phyloP scores from a whole-genome alignment of 2,888 invertebrate species.

The Watsonalla cultraria region DNA sequence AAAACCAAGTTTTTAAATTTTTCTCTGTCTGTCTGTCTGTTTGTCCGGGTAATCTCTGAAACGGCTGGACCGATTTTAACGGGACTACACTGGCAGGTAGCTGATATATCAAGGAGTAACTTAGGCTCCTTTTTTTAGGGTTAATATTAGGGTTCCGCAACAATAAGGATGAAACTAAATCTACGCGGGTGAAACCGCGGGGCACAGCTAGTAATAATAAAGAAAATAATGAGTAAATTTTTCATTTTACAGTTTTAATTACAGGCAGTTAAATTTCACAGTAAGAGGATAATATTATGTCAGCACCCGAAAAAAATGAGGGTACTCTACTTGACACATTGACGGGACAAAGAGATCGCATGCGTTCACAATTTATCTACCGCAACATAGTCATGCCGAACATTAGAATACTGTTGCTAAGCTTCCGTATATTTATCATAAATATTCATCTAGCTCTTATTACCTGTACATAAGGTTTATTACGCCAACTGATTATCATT shows the following conservation, averaged over 20 bases:
- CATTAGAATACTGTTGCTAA: conserved; percentile 47
- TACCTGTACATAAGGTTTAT: neutral
- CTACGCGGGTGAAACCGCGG: too few relatives aligned
- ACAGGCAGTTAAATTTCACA: conserved; percentile 17
- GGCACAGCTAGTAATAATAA: too few relatives aligned
- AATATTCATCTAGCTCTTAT: neutral
- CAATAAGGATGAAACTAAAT: too few relatives aligned
- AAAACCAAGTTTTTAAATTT: too few relatives aligned
- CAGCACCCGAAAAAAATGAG: conserved; percentile 48
- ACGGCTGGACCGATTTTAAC: too few relatives aligned
- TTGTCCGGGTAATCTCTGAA: too few relatives aligned
- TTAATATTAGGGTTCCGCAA: too few relatives aligned
- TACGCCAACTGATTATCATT: neutral
- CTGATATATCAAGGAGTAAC: too few relatives aligned
- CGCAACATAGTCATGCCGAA: conserved; percentile 27
- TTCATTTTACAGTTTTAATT: conserved; percentile 5
- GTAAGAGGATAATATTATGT: conserved; percentile 50
- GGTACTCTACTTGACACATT: conserved; percentile 63
- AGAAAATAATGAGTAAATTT: neutral
- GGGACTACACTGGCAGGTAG: too few relatives aligned
- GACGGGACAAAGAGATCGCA: conserved; percentile 71
- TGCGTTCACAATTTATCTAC: conserved; percentile 60
- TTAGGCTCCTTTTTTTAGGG: too few relatives aligned
- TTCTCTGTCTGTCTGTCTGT: too few relatives aligned
- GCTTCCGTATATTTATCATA: conserved; percentile 21